Evolutionary conservation across 2,888 invertebrate species (phyloP).

Genomic region (Nomada ruficornis): DNA sequence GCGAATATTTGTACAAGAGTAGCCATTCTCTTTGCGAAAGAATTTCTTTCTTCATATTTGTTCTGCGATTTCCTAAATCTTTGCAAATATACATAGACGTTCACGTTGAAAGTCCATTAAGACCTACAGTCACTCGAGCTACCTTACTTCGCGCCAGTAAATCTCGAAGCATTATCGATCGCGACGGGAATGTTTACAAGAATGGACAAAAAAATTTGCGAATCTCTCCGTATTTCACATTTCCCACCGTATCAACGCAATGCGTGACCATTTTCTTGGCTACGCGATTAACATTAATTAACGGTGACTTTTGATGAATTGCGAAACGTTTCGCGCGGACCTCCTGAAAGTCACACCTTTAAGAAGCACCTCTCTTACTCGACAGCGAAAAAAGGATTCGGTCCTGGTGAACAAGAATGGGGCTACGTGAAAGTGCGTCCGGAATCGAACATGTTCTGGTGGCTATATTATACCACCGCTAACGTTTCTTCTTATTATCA

Average conservation of each 20-base stretch:
- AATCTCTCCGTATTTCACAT: too few relatives aligned
- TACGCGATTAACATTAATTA: too few relatives aligned
- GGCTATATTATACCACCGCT: constrained; percentile 92
- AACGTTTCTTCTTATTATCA: constrained; percentile 85
- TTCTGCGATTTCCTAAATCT: constrained; percentile 52
- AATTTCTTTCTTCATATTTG: constrained; percentile 41
- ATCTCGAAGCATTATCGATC: constrained; percentile 32
- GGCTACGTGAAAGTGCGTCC: constrained; percentile 90
- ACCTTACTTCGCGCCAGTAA: constrained; percentile 50
- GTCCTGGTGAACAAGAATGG: constrained; percentile 89
- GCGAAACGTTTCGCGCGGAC: not conserved
- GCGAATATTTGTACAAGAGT: not conserved
- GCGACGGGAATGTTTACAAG: too few relatives aligned
- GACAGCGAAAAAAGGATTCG: constrained; percentile 83
- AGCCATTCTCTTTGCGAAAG: not conserved
- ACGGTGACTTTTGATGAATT: not conserved
- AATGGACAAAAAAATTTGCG: too few relatives aligned
- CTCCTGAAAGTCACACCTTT: not conserved
- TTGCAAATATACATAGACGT: constrained; percentile 55
- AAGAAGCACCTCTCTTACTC: not conserved
- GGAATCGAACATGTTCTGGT: constrained; percentile 94
- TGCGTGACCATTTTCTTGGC: too few relatives aligned
- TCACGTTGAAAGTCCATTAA: constrained; percentile 12
- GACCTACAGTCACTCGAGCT: constrained; percentile 31
- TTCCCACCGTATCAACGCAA: too few relatives aligned